phyloP scores from a whole-genome alignment of 2,113 vertebrate genomes.

The Cygnus atratus region DNA sequence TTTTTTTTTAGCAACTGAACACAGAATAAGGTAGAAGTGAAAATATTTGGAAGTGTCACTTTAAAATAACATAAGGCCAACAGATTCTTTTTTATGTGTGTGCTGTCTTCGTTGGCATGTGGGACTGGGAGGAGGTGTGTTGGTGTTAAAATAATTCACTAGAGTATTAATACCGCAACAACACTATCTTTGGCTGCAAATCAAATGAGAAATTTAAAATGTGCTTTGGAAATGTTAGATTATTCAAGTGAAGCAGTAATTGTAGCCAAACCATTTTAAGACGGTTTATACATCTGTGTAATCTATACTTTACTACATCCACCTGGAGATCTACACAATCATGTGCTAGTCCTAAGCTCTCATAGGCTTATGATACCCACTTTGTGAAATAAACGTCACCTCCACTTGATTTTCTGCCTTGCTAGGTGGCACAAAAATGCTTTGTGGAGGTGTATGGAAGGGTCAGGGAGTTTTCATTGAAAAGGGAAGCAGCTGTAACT shows the following conservation, averaged over 20 bases:
- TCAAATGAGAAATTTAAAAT: conserved; percentile 6
- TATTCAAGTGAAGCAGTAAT: not conserved
- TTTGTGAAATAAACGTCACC: not conserved
- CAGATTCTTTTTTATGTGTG: not conserved
- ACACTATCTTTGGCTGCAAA: conserved; percentile 21
- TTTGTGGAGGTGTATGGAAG: not conserved
- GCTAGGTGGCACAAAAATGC: not conserved
- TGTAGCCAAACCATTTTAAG: not conserved
- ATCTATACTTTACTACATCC: not conserved
- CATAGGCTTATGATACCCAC: not conserved
- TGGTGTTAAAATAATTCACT: conserved; percentile 39
- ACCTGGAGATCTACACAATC: not conserved
- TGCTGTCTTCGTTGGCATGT: not conserved
- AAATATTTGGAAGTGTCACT: not conserved
- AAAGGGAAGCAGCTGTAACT: not conserved
- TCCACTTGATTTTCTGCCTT: not conserved
- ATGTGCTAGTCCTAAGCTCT: not conserved
- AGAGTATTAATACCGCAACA: conserved; percentile 42
- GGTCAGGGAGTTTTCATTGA: not conserved
- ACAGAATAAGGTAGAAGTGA: not conserved
- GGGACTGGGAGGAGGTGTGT: conserved; percentile 34
- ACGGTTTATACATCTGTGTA: not conserved
- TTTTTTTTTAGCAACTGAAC: not conserved
- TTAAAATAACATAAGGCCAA: conserved; percentile 18
- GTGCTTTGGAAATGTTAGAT: not conserved